A percentile compares a stretch with the other conserved stretches of the same genome.
These are phyloP conservation scores for Hesperia comma DNA, from an alignment of 2,888 invertebrate genomes.

Conservation along the genomic window DNA sequence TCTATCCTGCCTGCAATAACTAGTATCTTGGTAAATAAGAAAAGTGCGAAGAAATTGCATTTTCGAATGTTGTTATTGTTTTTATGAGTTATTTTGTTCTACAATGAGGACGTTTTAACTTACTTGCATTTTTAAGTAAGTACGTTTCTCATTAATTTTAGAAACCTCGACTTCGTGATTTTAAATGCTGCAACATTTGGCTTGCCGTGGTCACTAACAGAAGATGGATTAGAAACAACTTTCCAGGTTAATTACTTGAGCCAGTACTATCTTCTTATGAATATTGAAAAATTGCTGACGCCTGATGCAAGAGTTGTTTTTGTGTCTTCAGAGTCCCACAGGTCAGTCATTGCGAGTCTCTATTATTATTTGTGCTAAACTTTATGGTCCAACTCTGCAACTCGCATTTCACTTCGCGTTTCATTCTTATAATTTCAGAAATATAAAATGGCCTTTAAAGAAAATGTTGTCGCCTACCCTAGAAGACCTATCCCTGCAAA, in stretches of 20 bases:
- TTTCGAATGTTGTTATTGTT: too few relatives aligned
- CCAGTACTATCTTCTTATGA: conserved; percentile 90
- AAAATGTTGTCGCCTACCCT: conserved; percentile 71
- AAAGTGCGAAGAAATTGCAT: too few relatives aligned
- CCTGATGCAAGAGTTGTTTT: conserved; percentile 90
- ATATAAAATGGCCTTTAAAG: conserved; percentile 61
- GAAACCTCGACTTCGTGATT: conserved; percentile 88
- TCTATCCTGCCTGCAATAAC: too few relatives aligned
- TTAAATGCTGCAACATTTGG: conserved; percentile 93
- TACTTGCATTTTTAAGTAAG: too few relatives aligned
- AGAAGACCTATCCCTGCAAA: conserved; percentile 87
- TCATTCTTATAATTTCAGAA: conserved; percentile 50
- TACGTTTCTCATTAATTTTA: conserved; percentile 55
- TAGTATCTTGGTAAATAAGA: too few relatives aligned
- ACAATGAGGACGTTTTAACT: too few relatives aligned
- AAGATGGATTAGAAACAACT: conserved; percentile 90
- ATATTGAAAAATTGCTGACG: conserved; percentile 87
- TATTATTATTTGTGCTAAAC: too few relatives aligned
- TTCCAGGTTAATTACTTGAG: conserved; percentile 95
- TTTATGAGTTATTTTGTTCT: too few relatives aligned
- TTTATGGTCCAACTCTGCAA: too few relatives aligned
- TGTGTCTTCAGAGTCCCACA: conserved; percentile 94
- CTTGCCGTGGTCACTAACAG: conserved; percentile 87
- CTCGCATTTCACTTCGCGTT: too few relatives aligned
- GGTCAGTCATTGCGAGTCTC: conserved; percentile 70